These are phyloP conservation scores for rabbit (Oryctolagus cuniculus) DNA, from an alignment of 2,113 vertebrate species.

Conservation along the genomic window DNA sequence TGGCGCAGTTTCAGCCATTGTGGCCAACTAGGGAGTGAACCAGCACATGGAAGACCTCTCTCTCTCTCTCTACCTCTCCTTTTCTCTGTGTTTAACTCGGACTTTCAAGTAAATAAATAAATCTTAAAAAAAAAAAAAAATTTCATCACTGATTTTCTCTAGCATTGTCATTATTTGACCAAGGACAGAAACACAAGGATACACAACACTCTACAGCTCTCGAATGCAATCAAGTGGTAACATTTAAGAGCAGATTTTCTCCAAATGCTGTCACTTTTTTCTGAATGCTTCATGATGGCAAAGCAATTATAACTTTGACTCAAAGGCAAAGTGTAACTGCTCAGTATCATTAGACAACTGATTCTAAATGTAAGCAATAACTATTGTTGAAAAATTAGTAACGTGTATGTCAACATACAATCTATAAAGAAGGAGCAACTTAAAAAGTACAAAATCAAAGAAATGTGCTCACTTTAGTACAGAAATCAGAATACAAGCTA, in stretches of 20 bases:
- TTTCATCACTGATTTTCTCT: too few relatives aligned
- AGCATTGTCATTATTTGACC: neutral
- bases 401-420: neutral
- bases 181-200: constrained; percentile 21
- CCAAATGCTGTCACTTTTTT: neutral
- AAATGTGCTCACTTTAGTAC: neutral
- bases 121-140: too few relatives aligned
- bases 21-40: too few relatives aligned
- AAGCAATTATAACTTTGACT: constrained; percentile 28
- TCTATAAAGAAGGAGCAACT: neutral
- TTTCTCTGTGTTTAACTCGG: too few relatives aligned
- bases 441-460: constrained; percentile 59
- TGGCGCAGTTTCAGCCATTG: too few relatives aligned
- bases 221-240: constrained; percentile 10
- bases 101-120: too few relatives aligned
- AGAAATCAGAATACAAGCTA: constrained; percentile 21
- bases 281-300: constrained; percentile 11
- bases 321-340: neutral
- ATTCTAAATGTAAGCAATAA: neutral
- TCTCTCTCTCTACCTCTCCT: too few relatives aligned
- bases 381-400: constrained; percentile 7
- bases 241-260: constrained; percentile 57
- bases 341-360: neutral
- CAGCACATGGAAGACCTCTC: too few relatives aligned
- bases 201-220: neutral